Conservation (phyloP, 35 echinoderm and acorn worm genomes). For the Nesometra sesokonis region DNA sequence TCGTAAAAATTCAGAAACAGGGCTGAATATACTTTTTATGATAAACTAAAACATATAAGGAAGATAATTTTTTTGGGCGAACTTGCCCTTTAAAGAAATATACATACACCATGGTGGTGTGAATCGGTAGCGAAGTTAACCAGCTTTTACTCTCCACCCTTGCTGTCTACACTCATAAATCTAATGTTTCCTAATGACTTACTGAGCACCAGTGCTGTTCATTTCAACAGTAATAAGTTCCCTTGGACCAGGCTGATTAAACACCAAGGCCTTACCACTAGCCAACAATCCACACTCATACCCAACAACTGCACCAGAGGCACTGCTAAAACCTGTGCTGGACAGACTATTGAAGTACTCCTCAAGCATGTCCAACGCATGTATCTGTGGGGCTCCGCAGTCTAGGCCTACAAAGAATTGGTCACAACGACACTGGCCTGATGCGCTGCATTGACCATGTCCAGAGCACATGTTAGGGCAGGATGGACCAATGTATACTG, state of each 20-base stretch:
- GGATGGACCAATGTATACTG: constrained; percentile 70
- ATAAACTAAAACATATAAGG: too few species aligned
- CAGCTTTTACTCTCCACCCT: too few species aligned
- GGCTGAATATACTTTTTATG: too few species aligned
- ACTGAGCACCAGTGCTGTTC: constrained; percentile 58
- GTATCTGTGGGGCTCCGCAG: constrained; percentile 18
- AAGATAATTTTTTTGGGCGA: too few species aligned
- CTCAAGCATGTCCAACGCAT: constrained; percentile 21
- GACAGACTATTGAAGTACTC: constrained; percentile 53
- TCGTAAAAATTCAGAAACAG: too few species aligned
- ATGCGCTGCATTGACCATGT: constrained; percentile 56
- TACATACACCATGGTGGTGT: too few species aligned
- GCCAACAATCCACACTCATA: constrained; percentile 68
- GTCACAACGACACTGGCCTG: constrained; percentile 57
- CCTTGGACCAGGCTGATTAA: constrained; percentile 46
- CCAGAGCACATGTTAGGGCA: constrained; percentile 59
- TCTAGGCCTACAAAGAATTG: constrained; percentile 12
- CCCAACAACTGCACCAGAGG: constrained; percentile 34
- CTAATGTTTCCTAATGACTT: too few species aligned
- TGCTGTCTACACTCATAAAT: too few species aligned
- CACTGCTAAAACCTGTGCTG: constrained; percentile 15
- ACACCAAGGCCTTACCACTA: constrained; percentile 76
- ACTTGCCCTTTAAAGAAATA: too few species aligned
- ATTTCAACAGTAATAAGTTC: constrained; percentile 60
- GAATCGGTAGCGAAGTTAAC: too few species aligned